Conservation (phyloP, 2,797 vertebrate genomes). For the Lerista edwardsae region DNA sequence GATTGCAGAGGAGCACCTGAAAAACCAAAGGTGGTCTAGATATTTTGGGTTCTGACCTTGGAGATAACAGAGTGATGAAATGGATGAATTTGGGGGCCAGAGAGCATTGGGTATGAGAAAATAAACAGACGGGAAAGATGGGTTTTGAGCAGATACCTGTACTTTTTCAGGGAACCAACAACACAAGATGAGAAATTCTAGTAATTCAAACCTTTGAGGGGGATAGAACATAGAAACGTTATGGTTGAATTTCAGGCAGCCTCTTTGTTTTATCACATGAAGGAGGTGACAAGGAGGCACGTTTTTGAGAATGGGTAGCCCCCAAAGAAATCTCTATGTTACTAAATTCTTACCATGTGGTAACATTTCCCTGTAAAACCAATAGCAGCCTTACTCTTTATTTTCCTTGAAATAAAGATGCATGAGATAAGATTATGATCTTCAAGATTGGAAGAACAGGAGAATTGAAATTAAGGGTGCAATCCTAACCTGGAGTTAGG, state of each 20-base stretch:
- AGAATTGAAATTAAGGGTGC: too few relatives aligned
- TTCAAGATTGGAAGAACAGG: background rate
- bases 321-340: background rate
- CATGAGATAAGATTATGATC: background rate
- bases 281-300: background rate
- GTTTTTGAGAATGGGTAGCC: background rate
- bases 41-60: background rate
- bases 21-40: background rate
- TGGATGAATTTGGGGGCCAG: background rate
- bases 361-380: background rate
- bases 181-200: background rate
- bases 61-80: rapidly evolving
- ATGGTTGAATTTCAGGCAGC: background rate
- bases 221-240: background rate
- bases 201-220: background rate
- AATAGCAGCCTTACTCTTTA: background rate
- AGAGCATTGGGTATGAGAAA: background rate
- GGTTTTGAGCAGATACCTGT: background rate
- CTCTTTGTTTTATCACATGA: background rate
- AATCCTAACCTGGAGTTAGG: too few relatives aligned
- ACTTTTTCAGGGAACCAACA: background rate
- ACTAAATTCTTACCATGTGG: background rate
- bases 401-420: background rate
- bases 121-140: background rate
- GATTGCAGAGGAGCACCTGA: background rate